phyloP scores from a whole-genome alignment of 2,113 vertebrate genomes.

The Mustelus asterias region DNA sequence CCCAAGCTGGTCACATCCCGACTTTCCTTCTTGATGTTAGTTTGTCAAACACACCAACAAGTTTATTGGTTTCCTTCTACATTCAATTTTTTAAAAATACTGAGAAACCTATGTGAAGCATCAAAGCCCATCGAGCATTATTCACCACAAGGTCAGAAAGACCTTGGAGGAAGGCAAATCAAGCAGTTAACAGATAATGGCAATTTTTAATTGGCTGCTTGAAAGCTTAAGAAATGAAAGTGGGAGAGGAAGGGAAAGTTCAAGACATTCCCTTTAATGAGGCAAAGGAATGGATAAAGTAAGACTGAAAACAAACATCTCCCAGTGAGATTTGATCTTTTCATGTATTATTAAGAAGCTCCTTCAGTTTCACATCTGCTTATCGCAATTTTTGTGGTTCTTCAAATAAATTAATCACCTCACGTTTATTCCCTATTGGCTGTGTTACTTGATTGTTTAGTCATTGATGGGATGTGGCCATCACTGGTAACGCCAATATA shows the following conservation, averaged over 20 bases:
- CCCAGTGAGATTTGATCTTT: neutral
- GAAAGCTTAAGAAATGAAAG: neutral
- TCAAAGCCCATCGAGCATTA: neutral
- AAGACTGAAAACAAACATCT: neutral
- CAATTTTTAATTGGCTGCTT: neutral
- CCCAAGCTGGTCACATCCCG: neutral
- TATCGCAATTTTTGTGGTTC: neutral
- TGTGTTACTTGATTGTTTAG: no score
- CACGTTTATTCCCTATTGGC: no score
- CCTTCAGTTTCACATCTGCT: neutral
- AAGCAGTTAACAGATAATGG: neutral
- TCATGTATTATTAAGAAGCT: neutral
- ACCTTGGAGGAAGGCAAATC: neutral
- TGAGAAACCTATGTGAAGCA: neutral
- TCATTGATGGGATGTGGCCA: no score
- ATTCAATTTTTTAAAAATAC: neutral
- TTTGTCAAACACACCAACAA: neutral
- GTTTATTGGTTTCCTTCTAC: neutral
- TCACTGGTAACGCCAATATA: no score
- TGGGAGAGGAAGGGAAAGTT: neutral
- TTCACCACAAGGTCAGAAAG: neutral
- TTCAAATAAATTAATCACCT: neutral
- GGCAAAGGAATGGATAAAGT: neutral
- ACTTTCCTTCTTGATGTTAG: neutral
- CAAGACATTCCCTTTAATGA: neutral